Evolutionary conservation across 2,888 invertebrate species (phyloP), one percentile per base, ranked within the genome.

Genomic region (Orthosia gracilis): DNA sequence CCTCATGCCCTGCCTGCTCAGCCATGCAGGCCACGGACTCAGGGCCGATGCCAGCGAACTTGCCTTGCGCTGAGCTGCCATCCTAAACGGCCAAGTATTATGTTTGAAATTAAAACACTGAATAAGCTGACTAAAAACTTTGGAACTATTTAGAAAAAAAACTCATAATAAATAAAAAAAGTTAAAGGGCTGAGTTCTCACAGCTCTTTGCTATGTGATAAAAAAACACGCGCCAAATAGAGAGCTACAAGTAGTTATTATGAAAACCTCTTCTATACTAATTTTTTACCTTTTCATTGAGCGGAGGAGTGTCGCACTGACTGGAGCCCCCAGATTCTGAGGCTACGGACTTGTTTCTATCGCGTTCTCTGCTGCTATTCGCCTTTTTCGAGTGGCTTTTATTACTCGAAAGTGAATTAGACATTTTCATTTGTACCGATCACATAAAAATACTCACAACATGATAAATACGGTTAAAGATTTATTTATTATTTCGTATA

Each of bases 301-400:
- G 91, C 15, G 96, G 96, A 17, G 96, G 95, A 45, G 95, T 96
- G 85, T 96, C 96, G 83, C 96, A 96, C 83, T 96, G 96, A 85
- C 96, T 96, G 70, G 96, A 95, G 40, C 96, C 96, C 9, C 96
- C 96, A 31, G 96, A 96, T 86, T 96, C 96, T 2, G 96, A 95
- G 21, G 94, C 91, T 47, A 94, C 90, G 5, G 94, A 90, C 80
- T 94, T 96, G 82, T 93, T 95, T 93, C 93, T 94, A 84, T 96
- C 96, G 69, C 96, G 94, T 68, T 96, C 95, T 76, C 95, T 93
- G 73, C 88, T 92, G 83, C 90, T 93, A 79, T 91, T 94, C 52
- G 89, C 83, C 87, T 95, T 95, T 88, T 94, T 94, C 23, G 92
- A 89, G 74, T 95, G 94, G 87, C 92, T 96, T 90, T 96, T 96